Evolutionary conservation across 2,797 vertebrate genomes (phyloP).

Genomic region (Micrastur ruficollis): DNA sequence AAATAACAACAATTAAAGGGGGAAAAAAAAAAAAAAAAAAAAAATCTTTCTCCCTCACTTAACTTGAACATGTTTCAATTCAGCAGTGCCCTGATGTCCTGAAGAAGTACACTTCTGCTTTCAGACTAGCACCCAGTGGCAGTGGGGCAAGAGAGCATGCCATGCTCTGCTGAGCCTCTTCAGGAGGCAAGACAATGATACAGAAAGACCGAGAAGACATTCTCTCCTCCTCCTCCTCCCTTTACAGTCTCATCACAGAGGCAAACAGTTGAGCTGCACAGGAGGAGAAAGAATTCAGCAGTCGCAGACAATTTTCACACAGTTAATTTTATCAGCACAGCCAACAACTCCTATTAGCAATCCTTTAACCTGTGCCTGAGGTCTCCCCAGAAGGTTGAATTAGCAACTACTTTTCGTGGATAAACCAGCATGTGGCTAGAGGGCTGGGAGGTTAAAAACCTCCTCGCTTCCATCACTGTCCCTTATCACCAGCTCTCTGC

Average conservation of each 20-base stretch:
- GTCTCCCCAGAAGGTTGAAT: background rate
- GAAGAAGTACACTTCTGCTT: background rate
- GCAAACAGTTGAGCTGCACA: background rate
- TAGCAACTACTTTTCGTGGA: background rate
- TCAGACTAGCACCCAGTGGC: background rate
- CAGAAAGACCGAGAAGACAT: background rate
- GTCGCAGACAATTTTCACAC: background rate
- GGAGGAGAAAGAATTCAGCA: background rate
- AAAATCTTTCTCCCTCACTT: background rate
- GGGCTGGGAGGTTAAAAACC: background rate
- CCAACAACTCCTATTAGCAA: background rate
- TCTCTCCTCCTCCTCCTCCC: background rate
- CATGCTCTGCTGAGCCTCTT: background rate
- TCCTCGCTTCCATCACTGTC: background rate
- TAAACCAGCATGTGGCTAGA: background rate
- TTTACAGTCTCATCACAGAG: background rate
- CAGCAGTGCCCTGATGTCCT: background rate
- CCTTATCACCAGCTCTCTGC: background rate
- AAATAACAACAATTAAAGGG: no score
- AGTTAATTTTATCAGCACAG: background rate
- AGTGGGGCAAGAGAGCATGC: accelerated
- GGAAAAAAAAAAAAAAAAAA: no score
- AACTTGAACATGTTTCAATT: accelerated
- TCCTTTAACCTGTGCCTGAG: background rate
- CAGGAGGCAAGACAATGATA: background rate